Evolutionary conservation across 1,140 invertebrate genomes (phyloP), one percentile per base, ranked within the genome.

Genomic region (Paralvinella palmiformis): DNA sequence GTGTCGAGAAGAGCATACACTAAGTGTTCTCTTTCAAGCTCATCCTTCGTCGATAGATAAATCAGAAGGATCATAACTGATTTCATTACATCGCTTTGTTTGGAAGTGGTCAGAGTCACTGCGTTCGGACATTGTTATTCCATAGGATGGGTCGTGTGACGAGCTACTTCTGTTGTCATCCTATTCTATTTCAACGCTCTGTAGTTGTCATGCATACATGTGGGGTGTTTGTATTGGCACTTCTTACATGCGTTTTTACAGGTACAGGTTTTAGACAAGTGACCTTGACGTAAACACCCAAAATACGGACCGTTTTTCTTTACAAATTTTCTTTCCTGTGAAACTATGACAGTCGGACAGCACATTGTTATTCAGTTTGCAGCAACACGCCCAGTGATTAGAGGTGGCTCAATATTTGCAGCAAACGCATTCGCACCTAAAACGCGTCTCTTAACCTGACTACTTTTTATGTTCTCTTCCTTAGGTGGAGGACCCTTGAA

Each of bases 271-370:
- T n/a, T n/a, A n/a, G n/a, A n/a, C n/a, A n/a, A n/a, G n/a, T 57
- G 55, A 57, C 55, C 37, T 41, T 10, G 37, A 57, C 55, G 27
- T 57, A 56, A 20, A 33, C 60, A 62, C 22, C 48, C 48, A 52
- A 62, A 62, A 53, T 45, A 62, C n/a, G 53, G 60, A 56, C 41
- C 41, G 15, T 62, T 50, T 32, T 62, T 31, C 27, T 10, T 53
- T 29, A 62, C 48, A 37, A 53, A 62, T 55, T 20, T 20, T 20
- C 44, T 60, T 60, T 6, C 7, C 59, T 29, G 17, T 22, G 24
- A 44, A 60, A 22, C 22, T 27, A 24, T 22, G 22, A 45, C 59
- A 60, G 24, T 60, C 41, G 10, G 22, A 6, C 36, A 60, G n/a
- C 10, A 2, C n/a, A 4, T 58, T 20, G 35, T 3, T 33, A 32